Evolutionary conservation across 2,113 vertebrate genomes (phyloP).

Genomic region (Vanacampus margaritifer): DNA sequence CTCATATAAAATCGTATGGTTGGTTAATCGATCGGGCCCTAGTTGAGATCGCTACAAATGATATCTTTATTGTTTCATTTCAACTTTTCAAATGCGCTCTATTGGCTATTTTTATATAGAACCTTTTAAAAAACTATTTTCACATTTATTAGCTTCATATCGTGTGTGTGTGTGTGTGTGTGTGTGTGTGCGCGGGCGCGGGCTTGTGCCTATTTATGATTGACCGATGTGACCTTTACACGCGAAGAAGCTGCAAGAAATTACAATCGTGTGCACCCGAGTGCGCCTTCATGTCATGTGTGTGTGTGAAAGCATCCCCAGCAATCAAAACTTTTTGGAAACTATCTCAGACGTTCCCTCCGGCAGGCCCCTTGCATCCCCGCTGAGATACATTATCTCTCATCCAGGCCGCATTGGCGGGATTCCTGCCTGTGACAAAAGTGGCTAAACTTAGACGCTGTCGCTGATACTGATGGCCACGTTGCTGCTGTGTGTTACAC

Average conservation of each 20-base stretch:
- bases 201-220: neutral
- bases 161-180: too few relatives aligned
- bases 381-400: neutral
- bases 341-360: neutral
- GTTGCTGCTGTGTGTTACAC: neutral
- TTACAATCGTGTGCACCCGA: neutral
- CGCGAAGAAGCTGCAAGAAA: neutral
- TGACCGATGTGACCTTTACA: neutral
- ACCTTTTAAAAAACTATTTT: neutral
- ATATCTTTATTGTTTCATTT: too few relatives aligned
- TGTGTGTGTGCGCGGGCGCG: too few relatives aligned
- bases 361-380: neutral
- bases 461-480: neutral
- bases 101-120: too few relatives aligned
- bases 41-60: neutral
- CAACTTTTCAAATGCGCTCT: too few relatives aligned
- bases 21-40: too few relatives aligned
- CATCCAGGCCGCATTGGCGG: neutral
- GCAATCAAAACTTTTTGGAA: neutral
- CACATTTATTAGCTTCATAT: neutral
- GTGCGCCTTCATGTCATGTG: neutral
- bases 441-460: slow-evolving; percentile 14
- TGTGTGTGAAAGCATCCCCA: neutral
- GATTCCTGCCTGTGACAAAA: slow-evolving; percentile 6
- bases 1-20: too few relatives aligned